phyloP scores from a whole-genome alignment of 2,113 vertebrate genomes.

The Ginglymostoma cirratum region DNA sequence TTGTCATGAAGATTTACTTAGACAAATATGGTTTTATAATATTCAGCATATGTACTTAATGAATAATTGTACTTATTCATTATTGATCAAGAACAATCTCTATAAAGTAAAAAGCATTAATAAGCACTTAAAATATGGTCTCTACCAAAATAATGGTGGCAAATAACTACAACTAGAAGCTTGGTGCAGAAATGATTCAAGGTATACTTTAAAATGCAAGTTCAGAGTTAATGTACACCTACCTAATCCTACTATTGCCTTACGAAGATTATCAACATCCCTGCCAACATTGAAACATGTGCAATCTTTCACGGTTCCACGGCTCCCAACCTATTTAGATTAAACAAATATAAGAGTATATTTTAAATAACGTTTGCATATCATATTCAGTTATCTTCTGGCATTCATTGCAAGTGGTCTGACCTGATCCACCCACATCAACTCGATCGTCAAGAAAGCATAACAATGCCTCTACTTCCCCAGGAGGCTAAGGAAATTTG shows the following conservation, averaged over 20 bases:
- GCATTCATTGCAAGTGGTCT: background rate
- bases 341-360: background rate
- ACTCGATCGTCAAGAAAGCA: no score
- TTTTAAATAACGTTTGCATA: background rate
- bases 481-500: no score
- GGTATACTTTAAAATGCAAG: background rate
- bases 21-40: background rate
- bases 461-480: no score
- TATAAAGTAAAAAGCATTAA: background rate
- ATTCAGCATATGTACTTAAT: background rate
- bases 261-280: constrained; percentile 64
- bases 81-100: background rate
- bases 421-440: no score
- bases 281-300: constrained; percentile 59
- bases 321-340: constrained; percentile 54
- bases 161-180: background rate
- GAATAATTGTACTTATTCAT: background rate
- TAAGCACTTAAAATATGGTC: background rate
- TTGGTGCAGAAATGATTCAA: background rate
- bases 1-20: background rate
- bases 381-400: background rate
- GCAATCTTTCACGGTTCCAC: constrained; percentile 64
- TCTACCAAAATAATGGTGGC: background rate
- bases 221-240: constrained; percentile 41
- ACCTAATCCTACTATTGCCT: constrained; percentile 73